Conservation (phyloP, 2,888 invertebrate genomes). For the Orchesellides sinensis region DNA sequence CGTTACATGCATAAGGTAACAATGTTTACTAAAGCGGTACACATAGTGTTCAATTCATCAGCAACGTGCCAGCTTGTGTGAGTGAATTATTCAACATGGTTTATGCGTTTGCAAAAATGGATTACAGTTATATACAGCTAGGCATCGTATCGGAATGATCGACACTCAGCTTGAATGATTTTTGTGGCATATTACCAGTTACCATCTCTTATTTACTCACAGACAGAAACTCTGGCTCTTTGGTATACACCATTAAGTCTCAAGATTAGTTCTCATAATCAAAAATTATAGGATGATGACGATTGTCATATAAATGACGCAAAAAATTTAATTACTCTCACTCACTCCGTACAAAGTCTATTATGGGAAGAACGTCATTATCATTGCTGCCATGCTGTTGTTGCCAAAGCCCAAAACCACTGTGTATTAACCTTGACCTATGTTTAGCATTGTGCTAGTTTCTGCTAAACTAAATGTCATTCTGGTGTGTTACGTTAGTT, state of each 20-base stretch:
- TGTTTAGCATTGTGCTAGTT: conserved; percentile 65
- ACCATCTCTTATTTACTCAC: too few relatives aligned
- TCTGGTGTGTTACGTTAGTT: too few relatives aligned
- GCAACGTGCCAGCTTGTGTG: neutral
- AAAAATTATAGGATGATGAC: neutral
- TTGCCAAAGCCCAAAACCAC: conserved; percentile 13
- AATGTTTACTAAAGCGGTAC: neutral
- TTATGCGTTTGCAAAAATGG: too few relatives aligned
- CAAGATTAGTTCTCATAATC: neutral
- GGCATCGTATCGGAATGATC: too few relatives aligned
- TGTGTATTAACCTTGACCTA: conserved; percentile 62
- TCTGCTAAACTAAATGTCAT: too few relatives aligned
- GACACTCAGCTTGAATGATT: too few relatives aligned
- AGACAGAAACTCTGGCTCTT: too few relatives aligned
- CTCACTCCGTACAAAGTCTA: neutral
- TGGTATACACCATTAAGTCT: too few relatives aligned
- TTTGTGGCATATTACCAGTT: too few relatives aligned
- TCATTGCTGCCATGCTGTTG: neutral
- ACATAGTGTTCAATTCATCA: too few relatives aligned
- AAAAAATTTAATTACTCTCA: neutral
- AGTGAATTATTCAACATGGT: too few relatives aligned
- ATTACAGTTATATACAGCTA: too few relatives aligned
- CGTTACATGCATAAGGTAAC: neutral
- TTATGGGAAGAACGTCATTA: neutral
- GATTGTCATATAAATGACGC: neutral